A percentile compares a stretch with the other conserved stretches of the same genome.
These are phyloP conservation scores for Pachypanchax playfairii DNA, from an alignment of 2,113 vertebrate genomes.

Conservation along the genomic window DNA sequence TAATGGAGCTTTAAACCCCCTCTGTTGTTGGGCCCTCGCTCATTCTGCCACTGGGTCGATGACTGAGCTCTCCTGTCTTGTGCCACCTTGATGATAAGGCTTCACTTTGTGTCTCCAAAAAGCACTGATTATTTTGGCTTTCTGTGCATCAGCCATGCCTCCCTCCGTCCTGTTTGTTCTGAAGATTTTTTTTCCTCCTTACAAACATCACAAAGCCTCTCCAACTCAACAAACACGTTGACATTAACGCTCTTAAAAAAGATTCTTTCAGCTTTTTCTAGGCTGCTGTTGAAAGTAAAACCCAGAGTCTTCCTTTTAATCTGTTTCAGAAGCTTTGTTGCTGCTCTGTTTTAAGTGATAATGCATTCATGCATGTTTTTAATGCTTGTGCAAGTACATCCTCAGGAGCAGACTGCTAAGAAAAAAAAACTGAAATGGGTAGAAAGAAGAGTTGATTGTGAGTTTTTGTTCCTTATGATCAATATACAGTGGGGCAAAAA, in stretches of 20 bases:
- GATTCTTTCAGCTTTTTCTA: slow-evolving; percentile 12
- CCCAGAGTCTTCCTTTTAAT: slow-evolving; percentile 29
- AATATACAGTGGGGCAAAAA: too few relatives aligned
- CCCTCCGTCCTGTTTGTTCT: slow-evolving; percentile 24
- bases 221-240: slow-evolving; percentile 39
- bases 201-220: slow-evolving; percentile 44
- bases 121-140: slow-evolving; percentile 63
- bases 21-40: slow-evolving; percentile 56
- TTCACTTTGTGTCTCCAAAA: slow-evolving; percentile 62
- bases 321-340: slow-evolving; percentile 37
- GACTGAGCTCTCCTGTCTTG: slow-evolving; percentile 56
- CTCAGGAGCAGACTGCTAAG: slow-evolving; percentile 15
- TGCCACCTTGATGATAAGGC: slow-evolving; percentile 75
- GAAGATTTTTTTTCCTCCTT: slow-evolving; percentile 19
- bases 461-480: too few relatives aligned
- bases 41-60: slow-evolving; percentile 51
- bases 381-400: slow-evolving; percentile 7
- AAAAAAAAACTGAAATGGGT: slow-evolving; percentile 31
- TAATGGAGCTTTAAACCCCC: slow-evolving; percentile 72
- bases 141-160: neutral
- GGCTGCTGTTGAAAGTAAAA: slow-evolving; percentile 52
- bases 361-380: slow-evolving; percentile 26
- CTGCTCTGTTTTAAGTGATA: slow-evolving; percentile 37
- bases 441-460: neutral
- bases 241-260: slow-evolving; percentile 48